Percentiles rank a stretch among this genome's conserved stretches.
Evolutionary conservation across 2,113 vertebrate species (phyloP).

Genomic region (Eclectus roratus): DNA sequence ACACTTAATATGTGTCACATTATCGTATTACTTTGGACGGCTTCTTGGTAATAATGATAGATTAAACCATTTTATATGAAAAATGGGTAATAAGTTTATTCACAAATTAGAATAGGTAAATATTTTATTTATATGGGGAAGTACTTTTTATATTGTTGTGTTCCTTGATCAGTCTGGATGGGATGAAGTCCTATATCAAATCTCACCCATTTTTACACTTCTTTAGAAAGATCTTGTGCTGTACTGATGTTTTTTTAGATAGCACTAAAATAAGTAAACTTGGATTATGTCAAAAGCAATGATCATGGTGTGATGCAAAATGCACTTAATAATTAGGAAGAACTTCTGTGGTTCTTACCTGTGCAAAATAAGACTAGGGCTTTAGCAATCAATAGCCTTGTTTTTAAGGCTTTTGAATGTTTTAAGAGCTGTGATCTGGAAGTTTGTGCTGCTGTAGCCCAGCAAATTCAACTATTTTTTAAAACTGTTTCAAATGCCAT

Average conservation of each 20-base stretch:
- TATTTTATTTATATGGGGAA: neutral
- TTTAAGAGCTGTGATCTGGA: neutral
- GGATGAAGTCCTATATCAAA: neutral
- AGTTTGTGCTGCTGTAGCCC: slow-evolving; percentile 3
- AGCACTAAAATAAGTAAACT: neutral
- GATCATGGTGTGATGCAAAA: neutral
- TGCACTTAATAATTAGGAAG: neutral
- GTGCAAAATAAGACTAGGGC: neutral
- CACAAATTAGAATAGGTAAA: neutral
- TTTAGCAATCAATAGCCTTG: neutral
- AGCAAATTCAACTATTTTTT: neutral
- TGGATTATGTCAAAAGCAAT: neutral
- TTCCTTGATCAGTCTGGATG: neutral
- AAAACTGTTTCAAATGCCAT: neutral
- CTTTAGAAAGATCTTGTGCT: neutral
- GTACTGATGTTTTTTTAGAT: neutral
- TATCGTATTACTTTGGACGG: neutral
- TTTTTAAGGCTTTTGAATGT: neutral
- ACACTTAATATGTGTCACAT: neutral
- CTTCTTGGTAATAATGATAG: neutral
- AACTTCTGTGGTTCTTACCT: neutral
- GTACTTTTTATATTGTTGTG: neutral
- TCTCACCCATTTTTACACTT: neutral
- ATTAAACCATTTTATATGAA: neutral
- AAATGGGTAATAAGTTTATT: neutral